Conservation (phyloP, 2,888 invertebrate genomes). For the Melitaea athalia region DNA sequence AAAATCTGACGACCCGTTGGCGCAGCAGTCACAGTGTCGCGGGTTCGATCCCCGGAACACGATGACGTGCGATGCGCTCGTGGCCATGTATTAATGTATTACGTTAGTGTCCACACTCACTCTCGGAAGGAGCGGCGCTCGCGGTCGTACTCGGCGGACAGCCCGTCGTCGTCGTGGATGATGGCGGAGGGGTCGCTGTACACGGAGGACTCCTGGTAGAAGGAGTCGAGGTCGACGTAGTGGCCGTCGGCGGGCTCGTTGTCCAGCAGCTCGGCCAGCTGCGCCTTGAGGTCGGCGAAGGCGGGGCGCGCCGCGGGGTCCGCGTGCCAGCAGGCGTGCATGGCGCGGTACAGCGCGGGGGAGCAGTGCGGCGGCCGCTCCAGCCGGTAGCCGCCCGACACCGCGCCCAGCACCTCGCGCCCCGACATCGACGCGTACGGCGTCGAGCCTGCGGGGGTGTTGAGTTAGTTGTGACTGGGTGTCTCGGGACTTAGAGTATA, state of each 20-base stretch:
- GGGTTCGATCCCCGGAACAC: no score
- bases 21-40: no score
- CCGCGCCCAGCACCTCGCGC: conserved; percentile 90
- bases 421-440: conserved; percentile 94
- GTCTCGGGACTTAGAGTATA: no score
- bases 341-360: conserved; percentile 78
- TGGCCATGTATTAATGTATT: no score
- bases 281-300: conserved; percentile 84
- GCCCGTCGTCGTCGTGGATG: conserved; percentile 75
- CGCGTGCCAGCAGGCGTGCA: conserved; percentile 84
- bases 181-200: conserved; percentile 80
- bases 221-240: conserved; percentile 86
- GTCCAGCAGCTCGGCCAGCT: conserved; percentile 83
- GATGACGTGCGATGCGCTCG: no score
- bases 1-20: no score
- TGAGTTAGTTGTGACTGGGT: no score
- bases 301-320: conserved; percentile 88
- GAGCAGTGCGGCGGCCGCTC: conserved; percentile 91
- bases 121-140: conserved; percentile 74
- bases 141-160: conserved; percentile 75
- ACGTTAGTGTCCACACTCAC: conserved; percentile 52
- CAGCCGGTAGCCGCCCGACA: conserved; percentile 89
- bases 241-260: conserved; percentile 84
- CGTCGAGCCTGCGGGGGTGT: conserved; percentile 88
- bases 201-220: conserved; percentile 84